A percentile compares a stretch with the other conserved stretches of the same genome.
Conservation (phyloP, 2,797 vertebrate species). For the Diceros bicornis region DNA sequence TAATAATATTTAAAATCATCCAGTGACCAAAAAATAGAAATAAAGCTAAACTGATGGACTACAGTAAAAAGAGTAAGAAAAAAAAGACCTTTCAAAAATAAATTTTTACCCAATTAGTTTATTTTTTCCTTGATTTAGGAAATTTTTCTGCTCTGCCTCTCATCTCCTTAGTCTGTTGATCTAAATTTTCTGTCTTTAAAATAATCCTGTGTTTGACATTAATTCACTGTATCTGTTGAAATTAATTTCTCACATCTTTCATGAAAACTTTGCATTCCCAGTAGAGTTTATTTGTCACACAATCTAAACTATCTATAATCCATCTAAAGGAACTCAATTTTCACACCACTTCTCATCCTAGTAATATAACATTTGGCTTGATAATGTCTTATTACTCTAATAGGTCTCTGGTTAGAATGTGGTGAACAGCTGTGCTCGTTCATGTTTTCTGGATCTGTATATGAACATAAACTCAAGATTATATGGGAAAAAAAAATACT, state of each 20-base stretch:
- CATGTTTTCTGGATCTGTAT: neutral
- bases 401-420: neutral
- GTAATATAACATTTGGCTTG: constrained; percentile 10
- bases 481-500: neutral
- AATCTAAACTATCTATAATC: constrained; percentile 52
- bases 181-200: constrained; percentile 19
- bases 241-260: constrained; percentile 57
- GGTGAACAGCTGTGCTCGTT: neutral
- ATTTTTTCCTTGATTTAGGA: neutral
- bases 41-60: neutral
- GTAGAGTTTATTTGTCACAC: neutral
- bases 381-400: constrained; percentile 46
- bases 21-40: neutral
- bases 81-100: neutral
- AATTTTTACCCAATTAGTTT: neutral
- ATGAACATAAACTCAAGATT: neutral
- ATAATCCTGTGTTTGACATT: neutral
- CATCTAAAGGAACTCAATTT: constrained; percentile 35
- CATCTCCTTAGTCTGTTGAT: neutral
- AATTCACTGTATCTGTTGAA: constrained; percentile 13
- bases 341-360: constrained; percentile 34
- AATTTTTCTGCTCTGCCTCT: neutral
- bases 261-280: neutral
- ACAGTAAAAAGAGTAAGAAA: neutral
- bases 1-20: neutral